phyloP scores from a whole-genome alignment of 2,797 vertebrate genomes.

The Pseudochirops corinnae region DNA sequence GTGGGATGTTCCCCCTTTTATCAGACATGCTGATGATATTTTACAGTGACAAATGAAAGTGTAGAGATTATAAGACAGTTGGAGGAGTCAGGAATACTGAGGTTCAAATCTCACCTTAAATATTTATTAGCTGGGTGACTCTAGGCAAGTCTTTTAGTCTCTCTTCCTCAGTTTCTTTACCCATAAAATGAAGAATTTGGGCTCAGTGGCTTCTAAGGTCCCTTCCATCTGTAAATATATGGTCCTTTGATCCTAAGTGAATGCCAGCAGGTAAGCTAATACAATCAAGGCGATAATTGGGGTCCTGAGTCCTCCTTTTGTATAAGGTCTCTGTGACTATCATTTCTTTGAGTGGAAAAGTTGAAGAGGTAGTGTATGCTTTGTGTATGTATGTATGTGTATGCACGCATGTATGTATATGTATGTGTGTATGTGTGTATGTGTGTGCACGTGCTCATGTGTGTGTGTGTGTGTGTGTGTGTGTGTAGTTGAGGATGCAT shows the following conservation, averaged over 20 bases:
- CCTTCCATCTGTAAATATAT: not conserved
- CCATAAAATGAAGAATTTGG: not conserved
- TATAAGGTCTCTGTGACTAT: not conserved
- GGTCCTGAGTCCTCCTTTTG: not conserved
- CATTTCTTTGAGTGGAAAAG: not conserved
- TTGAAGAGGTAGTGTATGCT: not conserved
- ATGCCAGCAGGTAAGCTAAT: not conserved
- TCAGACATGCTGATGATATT: not conserved
- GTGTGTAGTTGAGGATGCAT: not conserved
- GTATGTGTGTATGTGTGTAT: no score
- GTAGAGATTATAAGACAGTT: not conserved
- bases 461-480: no score
- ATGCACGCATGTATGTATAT: no score
- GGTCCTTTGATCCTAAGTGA: not conserved
- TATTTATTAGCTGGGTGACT: not conserved
- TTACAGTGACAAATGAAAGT: not conserved
- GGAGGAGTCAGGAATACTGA: not conserved
- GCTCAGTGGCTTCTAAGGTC: not conserved
- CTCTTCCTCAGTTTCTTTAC: not conserved
- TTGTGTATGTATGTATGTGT: not conserved
- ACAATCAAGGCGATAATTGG: not conserved
- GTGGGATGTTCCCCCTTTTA: not conserved
- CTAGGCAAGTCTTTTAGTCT: not conserved
- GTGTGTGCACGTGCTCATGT: no score
- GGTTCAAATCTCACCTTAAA: not conserved